A percentile compares a stretch with the other conserved stretches of the same genome.
Evolutionary conservation across 2,797 vertebrate genomes (phyloP).

Genomic region (Eulemur coronatus): DNA sequence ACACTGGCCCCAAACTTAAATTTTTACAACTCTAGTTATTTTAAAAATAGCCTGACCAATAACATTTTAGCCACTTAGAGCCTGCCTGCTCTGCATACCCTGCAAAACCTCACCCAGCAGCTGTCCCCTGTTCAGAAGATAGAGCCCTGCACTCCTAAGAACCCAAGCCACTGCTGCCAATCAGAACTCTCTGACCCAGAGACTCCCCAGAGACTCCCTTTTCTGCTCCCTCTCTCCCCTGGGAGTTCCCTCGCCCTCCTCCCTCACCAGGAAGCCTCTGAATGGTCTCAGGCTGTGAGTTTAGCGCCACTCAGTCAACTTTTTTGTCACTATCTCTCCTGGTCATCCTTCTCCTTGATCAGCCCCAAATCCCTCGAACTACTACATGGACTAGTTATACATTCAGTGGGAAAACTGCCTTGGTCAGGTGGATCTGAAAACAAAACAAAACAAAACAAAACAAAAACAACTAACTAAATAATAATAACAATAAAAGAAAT

Average conservation of each 20-base stretch:
- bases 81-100: background rate
- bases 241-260: background rate
- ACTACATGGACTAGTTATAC: background rate
- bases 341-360: background rate
- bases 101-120: background rate
- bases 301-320: background rate
- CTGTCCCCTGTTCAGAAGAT: background rate
- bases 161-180: too few relatives aligned
- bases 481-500: background rate
- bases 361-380: background rate
- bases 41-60: background rate
- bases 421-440: background rate
- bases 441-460: background rate
- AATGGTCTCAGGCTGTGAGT: background rate
- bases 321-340: background rate
- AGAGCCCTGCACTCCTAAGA: background rate
- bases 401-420: background rate
- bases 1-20: background rate
- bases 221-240: background rate
- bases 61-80: background rate
- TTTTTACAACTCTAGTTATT: background rate
- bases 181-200: background rate
- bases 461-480: background rate
- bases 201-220: background rate
- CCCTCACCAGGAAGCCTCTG: background rate